A percentile compares a stretch with the other conserved stretches of the same genome.
Evolutionary conservation across 1,140 invertebrate genomes (phyloP).

Genomic region (Aricia agestis): DNA sequence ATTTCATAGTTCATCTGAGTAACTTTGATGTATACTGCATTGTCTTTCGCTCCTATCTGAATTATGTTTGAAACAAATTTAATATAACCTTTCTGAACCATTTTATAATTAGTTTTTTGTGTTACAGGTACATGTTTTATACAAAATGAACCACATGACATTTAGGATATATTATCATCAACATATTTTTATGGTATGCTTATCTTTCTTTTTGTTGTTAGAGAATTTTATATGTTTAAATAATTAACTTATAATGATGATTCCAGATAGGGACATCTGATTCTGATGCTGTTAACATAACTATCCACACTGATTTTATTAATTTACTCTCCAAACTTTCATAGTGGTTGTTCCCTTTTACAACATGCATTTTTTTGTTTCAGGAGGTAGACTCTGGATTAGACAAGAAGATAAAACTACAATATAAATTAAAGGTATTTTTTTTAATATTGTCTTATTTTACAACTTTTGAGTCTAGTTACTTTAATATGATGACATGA

Average conservation of each 20-base stretch:
- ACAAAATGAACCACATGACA: too few relatives aligned
- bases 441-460: not conserved
- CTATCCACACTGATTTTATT: slow-evolving; percentile 47
- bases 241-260: slow-evolving; percentile 51
- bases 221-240: not conserved
- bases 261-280: slow-evolving; percentile 69
- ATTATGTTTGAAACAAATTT: not conserved
- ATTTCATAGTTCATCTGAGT: slow-evolving; percentile 42
- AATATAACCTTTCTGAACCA: not conserved
- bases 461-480: not conserved
- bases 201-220: not conserved
- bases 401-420: not conserved
- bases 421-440: not conserved
- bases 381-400: not conserved
- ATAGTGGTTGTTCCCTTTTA: not conserved
- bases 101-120: too few relatives aligned
- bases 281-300: slow-evolving; percentile 58
- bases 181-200: too few relatives aligned
- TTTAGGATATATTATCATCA: too few relatives aligned
- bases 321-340: not conserved
- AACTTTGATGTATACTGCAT: slow-evolving; percentile 32
- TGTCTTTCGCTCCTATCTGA: slow-evolving; percentile 47
- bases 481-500: slow-evolving; percentile 48
- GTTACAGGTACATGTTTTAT: too few relatives aligned
- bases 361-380: not conserved